These are phyloP conservation scores for Dreissena rostriformis DNA, from an alignment of 1,140 invertebrate species.

Conservation along the genomic window DNA sequence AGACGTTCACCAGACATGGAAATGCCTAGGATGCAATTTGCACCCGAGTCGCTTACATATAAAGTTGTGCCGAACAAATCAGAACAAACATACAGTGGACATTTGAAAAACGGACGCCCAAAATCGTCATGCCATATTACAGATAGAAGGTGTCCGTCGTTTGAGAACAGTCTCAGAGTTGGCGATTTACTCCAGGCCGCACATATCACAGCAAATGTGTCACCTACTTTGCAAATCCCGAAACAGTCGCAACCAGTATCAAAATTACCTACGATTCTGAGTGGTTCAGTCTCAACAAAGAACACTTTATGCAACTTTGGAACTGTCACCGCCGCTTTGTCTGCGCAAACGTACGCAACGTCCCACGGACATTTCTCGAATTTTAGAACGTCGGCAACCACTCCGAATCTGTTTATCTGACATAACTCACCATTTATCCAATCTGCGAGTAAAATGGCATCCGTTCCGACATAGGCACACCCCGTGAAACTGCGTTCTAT, in stretches of 20 bases:
- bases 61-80: constrained; percentile 38
- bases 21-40: constrained; percentile 26
- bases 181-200: constrained; percentile 43
- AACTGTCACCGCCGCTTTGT: constrained; percentile 35
- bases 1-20: constrained; percentile 19
- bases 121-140: neutral
- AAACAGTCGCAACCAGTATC: constrained; percentile 39
- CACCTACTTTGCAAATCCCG: constrained; percentile 36
- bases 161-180: constrained; percentile 11
- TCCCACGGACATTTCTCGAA: constrained; percentile 46
- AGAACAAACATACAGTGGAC: constrained; percentile 35
- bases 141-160: constrained; percentile 15
- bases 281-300: constrained; percentile 42
- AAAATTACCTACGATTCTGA: constrained; percentile 20
- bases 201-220: constrained; percentile 36
- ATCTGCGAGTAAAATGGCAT: constrained; percentile 29
- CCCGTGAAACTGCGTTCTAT: constrained; percentile 28
- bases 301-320: constrained; percentile 28
- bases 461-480: constrained; percentile 24
- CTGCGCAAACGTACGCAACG: neutral
- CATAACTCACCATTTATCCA: constrained; percentile 27
- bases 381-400: constrained; percentile 24
- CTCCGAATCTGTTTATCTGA: constrained; percentile 21
- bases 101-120: constrained; percentile 35
- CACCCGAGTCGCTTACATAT: constrained; percentile 41